Conservation (phyloP, 2,797 vertebrate species). For the Pangasius mekongensis region DNA sequence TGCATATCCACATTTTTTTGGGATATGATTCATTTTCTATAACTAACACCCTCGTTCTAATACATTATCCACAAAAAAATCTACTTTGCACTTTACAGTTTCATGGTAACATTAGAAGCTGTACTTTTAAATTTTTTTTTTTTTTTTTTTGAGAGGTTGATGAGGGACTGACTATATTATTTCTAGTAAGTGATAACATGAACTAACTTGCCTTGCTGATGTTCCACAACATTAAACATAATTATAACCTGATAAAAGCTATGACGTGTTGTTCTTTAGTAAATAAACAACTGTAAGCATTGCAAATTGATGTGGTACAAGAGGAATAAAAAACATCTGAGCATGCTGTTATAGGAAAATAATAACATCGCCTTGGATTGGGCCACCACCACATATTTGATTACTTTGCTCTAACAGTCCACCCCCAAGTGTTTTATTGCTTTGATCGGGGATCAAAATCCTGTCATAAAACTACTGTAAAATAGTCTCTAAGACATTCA, state of each 20-base stretch:
- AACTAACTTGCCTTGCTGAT: background rate
- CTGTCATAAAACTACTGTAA: background rate
- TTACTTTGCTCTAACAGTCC: background rate
- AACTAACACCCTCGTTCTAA: background rate
- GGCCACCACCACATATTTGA: background rate
- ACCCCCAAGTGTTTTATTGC: background rate
- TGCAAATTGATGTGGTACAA: background rate
- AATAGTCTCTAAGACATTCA: background rate
- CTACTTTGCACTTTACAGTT: background rate
- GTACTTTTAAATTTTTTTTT: background rate
- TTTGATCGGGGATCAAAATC: background rate
- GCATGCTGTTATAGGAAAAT: background rate
- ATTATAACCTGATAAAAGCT: background rate
- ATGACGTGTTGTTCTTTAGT: background rate
- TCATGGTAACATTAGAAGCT: background rate
- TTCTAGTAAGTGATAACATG: background rate
- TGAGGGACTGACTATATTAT: background rate
- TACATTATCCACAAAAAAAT: background rate
- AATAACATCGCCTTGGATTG: background rate
- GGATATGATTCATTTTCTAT: background rate
- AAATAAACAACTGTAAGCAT: background rate
- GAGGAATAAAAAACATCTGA: background rate
- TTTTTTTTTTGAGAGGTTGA: background rate
- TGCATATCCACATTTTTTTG: background rate
- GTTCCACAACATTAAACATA: background rate